Evolutionary conservation across 2,888 invertebrate species (phyloP).

Genomic region (Notodonta dromedarius): DNA sequence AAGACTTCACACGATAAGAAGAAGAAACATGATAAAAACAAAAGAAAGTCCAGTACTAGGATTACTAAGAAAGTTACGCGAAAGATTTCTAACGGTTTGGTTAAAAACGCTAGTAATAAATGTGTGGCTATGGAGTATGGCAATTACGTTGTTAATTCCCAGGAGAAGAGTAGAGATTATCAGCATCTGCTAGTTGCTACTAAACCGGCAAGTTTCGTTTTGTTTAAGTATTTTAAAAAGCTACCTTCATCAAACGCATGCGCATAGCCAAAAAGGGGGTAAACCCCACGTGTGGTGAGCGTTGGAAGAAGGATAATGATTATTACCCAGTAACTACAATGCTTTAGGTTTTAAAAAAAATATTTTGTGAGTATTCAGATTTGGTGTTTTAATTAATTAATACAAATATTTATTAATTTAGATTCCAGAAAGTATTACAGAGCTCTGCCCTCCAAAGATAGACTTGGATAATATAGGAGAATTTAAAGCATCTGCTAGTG

Average conservation of each 20-base stretch:
- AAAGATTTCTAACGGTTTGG: conserved; percentile 40
- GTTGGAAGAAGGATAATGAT: too few relatives aligned
- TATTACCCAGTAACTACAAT: too few relatives aligned
- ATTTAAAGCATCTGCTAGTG: neutral
- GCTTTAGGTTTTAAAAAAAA: too few relatives aligned
- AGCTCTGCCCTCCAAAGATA: conserved; percentile 53
- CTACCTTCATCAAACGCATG: too few relatives aligned
- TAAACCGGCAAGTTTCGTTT: conserved; percentile 55
- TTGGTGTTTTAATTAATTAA: too few relatives aligned
- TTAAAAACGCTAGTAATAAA: conserved; percentile 41
- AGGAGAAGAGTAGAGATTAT: conserved; percentile 35
- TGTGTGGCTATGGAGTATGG: conserved; percentile 35
- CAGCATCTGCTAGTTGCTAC: conserved; percentile 40
- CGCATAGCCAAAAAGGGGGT: too few relatives aligned
- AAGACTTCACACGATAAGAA: conserved; percentile 23
- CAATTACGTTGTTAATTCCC: conserved; percentile 31
- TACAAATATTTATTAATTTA: conserved; percentile 35
- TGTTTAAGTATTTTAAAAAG: neutral
- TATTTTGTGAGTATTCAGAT: too few relatives aligned
- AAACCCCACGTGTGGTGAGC: too few relatives aligned
- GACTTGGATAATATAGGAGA: conserved; percentile 26
- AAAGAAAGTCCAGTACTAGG: conserved; percentile 39
- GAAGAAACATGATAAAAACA: conserved; percentile 36
- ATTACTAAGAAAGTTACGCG: conserved; percentile 41
- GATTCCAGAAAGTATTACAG: conserved; percentile 65